Base-by-base conservation (phyloP, 2,113 vertebrate genomes). In the Odontesthes bonariensis region DNA sequence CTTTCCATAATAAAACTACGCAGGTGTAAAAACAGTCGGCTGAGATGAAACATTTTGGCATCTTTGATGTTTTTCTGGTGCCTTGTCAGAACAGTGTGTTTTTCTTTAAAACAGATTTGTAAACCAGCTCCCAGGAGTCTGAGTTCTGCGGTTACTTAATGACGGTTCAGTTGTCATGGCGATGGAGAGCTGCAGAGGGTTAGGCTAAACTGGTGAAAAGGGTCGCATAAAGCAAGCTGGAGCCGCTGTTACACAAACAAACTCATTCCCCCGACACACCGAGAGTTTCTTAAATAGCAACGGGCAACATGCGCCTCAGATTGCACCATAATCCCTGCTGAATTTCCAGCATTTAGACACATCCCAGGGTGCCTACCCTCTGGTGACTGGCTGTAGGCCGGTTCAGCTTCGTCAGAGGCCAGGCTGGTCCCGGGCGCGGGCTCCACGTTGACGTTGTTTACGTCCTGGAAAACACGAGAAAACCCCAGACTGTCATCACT, bases 361-460 rank as follows among this genome's bases (percentile, higher is more conserved):
- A 10, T 59, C 64, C 49, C 0, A 3, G 32, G 59, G 53, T 2
- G 31, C 79, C 76, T 86, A 93, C 91, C 92, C 82, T 88, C 82
- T 42, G 79, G 22, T 16, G 91, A 33, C 53, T 83, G 82, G 52
- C 33, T 79, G 52, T n/a, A 16, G 51, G 68, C 19, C 12, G 78
- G 47, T 69, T 90, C 90, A 1, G 77, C 52, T 22, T 91, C 86
- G 0, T 84, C 82, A 0, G 56, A 68, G 69, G 91, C 82, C 59
- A 81, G 16, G 72, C 72, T 88, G 69, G 79, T 86, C 54, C 91
- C 88, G 3, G 87, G 89, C 77, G 87, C 90, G 22, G 77, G 76
- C 61, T 92, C 92, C 67, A 79, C 58, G 59, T 58, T 90, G 7
- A 84, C 76, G 14, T 77, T 92, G 85, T 92, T 93, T 35, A 92